A percentile compares a stretch with the other conserved stretches of the same genome.
These are phyloP conservation scores for Apus apus DNA, from an alignment of 2,113 vertebrate species.

Conservation along the genomic window DNA sequence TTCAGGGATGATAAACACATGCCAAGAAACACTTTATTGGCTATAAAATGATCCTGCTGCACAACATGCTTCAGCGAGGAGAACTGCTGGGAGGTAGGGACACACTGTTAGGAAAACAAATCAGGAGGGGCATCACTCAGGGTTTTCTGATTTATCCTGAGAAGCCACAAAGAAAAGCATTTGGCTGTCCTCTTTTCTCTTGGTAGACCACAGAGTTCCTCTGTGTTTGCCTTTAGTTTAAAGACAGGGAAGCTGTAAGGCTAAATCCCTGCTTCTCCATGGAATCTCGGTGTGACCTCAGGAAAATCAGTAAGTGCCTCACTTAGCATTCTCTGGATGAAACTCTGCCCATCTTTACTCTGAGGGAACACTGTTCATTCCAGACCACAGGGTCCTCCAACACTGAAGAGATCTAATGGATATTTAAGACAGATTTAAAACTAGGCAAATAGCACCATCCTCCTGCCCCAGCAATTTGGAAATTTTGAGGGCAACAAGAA, in stretches of 20 bases:
- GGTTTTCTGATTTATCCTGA: neutral
- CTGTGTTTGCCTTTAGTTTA: neutral
- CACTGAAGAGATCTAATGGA: neutral
- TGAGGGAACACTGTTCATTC: neutral
- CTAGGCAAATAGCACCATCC: neutral
- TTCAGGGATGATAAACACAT: neutral
- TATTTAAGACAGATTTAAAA: neutral
- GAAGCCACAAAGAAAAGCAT: slow-evolving; percentile 10
- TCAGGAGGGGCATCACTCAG: neutral
- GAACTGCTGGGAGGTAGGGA: neutral
- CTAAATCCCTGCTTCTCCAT: neutral
- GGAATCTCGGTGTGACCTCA: neutral
- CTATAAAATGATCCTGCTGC: neutral
- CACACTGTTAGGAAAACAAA: neutral
- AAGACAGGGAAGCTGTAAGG: neutral
- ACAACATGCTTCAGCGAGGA: neutral
- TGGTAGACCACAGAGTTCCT: neutral
- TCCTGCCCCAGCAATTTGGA: neutral
- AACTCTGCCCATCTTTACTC: neutral
- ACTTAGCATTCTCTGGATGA: neutral
- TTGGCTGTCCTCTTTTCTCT: neutral
- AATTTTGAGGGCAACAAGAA: neutral
- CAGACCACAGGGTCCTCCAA: neutral
- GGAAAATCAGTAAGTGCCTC: neutral
- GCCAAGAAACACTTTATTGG: neutral